Conservation (phyloP, 1,140 invertebrate species). For the Drosophila rufa region DNA sequence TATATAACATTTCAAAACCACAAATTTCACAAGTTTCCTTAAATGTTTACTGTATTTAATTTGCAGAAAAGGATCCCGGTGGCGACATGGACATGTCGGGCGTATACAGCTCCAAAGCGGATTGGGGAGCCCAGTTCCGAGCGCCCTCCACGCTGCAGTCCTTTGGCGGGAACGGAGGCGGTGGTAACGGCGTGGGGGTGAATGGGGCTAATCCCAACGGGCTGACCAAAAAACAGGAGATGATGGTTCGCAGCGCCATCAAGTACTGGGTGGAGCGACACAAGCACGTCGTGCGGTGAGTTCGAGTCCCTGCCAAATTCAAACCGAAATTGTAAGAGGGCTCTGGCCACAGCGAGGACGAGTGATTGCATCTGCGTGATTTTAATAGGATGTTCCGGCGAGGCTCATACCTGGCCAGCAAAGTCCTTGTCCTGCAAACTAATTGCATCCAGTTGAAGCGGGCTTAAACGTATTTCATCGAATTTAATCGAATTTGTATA, state of each 20-base stretch:
- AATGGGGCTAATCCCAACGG: slow-evolving; percentile 89
- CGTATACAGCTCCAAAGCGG: slow-evolving; percentile 91
- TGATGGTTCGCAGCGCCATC: slow-evolving; percentile 92
- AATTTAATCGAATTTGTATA: neutral
- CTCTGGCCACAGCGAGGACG: slow-evolving; percentile 1
- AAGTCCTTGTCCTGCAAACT: slow-evolving; percentile 2
- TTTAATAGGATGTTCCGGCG: slow-evolving; percentile 7
- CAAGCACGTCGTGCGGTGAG: slow-evolving; percentile 93
- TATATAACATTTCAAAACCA: slow-evolving; percentile 20
- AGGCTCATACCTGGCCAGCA: neutral
- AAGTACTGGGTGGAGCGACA: slow-evolving; percentile 95
- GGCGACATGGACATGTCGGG: slow-evolving; percentile 88
- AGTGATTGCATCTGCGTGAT: slow-evolving; percentile 23
- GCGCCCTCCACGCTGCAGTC: slow-evolving; percentile 88
- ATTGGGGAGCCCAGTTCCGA: slow-evolving; percentile 90
- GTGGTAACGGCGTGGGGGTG: slow-evolving; percentile 22
- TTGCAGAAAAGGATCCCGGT: slow-evolving; percentile 85
- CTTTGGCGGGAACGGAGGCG: slow-evolving; percentile 80
- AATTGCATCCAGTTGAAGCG: slow-evolving; percentile 17
- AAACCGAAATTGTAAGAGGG: slow-evolving; percentile 19
- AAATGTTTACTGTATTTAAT: slow-evolving; percentile 7
- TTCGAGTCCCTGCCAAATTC: slow-evolving; percentile 25
- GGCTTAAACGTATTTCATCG: neutral
- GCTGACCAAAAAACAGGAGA: slow-evolving; percentile 92
- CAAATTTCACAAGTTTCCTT: no score